Percentiles rank a stretch among this genome's conserved stretches.
Evolutionary conservation across 2,888 invertebrate genomes (phyloP).

Genomic region (Caenorhabditis wallacei): DNA sequence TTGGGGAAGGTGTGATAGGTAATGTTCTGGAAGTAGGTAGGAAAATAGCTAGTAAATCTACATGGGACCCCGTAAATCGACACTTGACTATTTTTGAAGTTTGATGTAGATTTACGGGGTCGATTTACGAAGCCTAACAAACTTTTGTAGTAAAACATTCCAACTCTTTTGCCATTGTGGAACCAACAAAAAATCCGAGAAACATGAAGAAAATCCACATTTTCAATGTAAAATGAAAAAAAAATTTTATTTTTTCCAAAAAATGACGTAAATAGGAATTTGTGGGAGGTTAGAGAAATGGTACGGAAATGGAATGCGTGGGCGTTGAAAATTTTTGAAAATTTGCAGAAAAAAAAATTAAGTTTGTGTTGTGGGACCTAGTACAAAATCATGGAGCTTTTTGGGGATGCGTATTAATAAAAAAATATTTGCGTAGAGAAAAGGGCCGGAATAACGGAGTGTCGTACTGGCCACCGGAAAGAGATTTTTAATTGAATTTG

Average conservation of each 20-base stretch:
- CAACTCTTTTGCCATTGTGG: background rate
- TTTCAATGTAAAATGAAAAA: background rate
- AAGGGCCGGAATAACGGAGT: background rate
- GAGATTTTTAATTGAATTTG: no score
- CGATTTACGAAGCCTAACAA: no score
- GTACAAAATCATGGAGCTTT: constrained; percentile 24
- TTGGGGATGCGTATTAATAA: background rate
- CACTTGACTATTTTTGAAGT: no score
- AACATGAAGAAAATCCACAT: background rate
- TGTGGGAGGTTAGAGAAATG: background rate
- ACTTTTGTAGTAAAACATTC: constrained; percentile 30
- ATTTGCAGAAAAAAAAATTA: background rate
- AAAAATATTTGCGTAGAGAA: background rate
- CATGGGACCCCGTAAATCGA: no score
- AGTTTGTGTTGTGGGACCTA: constrained; percentile 12
- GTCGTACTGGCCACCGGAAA: background rate
- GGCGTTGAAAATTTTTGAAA: background rate
- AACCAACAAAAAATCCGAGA: background rate
- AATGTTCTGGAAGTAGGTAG: constrained; percentile 18
- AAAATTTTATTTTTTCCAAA: background rate
- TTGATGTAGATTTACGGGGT: no score
- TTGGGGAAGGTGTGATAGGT: constrained; percentile 2
- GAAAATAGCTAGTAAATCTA: no score
- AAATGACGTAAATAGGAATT: background rate
- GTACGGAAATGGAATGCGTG: constrained; percentile 13